Percentiles rank a stretch among this genome's conserved stretches.
phyloP scores from a whole-genome alignment of 1,140 invertebrate genomes.

The Linepithema humile region DNA sequence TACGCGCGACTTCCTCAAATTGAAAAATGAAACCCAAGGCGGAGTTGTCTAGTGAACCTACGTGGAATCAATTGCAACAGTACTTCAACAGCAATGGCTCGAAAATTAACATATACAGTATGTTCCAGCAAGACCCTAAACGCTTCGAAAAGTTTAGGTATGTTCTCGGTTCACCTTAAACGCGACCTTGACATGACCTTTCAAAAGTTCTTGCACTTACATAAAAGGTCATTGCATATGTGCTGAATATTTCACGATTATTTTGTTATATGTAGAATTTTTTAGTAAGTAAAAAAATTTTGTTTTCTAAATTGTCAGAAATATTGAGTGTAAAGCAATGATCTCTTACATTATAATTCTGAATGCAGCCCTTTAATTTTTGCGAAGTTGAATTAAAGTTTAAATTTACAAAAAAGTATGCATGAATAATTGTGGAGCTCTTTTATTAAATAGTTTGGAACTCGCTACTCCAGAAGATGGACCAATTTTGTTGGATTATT shows the following conservation, averaged over 20 bases:
- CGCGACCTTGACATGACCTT: conserved; percentile 79
- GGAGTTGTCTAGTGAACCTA: conserved; percentile 87
- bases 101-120: conserved; percentile 90
- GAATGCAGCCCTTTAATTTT: not conserved
- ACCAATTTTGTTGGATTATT: conserved; percentile 96
- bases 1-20: conserved; percentile 83
- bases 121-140: conserved; percentile 91
- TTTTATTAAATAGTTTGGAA: conserved; percentile 86
- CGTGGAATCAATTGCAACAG: conserved; percentile 89
- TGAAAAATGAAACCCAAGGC: conserved; percentile 81
- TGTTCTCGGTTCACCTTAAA: conserved; percentile 59
- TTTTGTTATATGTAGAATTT: not conserved
- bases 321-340: not conserved
- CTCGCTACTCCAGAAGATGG: conserved; percentile 93
- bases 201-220: not conserved
- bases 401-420: not conserved
- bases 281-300: not conserved
- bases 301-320: not conserved
- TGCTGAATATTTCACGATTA: not conserved
- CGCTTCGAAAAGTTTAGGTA: conserved; percentile 94
- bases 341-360: not conserved
- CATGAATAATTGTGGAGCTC: not conserved
- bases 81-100: conserved; percentile 88
- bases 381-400: not conserved
- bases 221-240: not conserved